A percentile compares a stretch with the other conserved stretches of the same genome.
Conservation (phyloP, 2,797 vertebrate genomes). For the Hypotaenidia philippensis region DNA sequence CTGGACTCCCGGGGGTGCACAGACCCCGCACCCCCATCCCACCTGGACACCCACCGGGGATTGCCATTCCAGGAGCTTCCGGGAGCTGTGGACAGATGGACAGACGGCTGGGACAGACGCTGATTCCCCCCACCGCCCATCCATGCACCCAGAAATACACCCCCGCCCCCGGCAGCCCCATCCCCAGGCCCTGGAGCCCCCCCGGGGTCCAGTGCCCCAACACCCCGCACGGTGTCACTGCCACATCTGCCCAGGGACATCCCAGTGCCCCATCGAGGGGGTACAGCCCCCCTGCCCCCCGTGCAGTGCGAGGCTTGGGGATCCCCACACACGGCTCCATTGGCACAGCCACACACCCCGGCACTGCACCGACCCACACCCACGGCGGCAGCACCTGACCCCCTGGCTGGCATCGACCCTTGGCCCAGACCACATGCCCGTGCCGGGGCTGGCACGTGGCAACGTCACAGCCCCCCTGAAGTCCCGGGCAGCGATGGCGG, state of each 20-base stretch:
- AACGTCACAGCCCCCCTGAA: too few species aligned
- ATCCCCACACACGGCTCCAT: not conserved
- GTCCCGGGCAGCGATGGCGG: not conserved
- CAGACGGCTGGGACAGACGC: too few species aligned
- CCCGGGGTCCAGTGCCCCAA: too few species aligned
- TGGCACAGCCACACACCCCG: accelerated
- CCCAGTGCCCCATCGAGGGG: too few species aligned
- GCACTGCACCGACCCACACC: not conserved
- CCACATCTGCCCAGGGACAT: too few species aligned
- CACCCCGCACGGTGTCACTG: not conserved
- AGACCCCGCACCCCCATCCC: not conserved
- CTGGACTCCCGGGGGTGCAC: not conserved
- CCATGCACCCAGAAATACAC: too few species aligned
- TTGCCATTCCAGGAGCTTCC: not conserved
- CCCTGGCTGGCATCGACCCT: not conserved
- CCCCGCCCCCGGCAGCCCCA: not conserved
- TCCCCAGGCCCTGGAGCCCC: not conserved
- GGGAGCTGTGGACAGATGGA: too few species aligned
- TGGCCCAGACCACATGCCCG: not conserved
- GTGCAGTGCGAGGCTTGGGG: not conserved
- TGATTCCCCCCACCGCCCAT: too few species aligned
- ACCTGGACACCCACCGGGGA: not conserved
- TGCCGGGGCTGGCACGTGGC: not conserved
- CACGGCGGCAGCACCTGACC: not conserved
- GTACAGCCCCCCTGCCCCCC: too few species aligned